phyloP scores from a whole-genome alignment of 2,888 invertebrate species.

The Hedychridium roseum region DNA sequence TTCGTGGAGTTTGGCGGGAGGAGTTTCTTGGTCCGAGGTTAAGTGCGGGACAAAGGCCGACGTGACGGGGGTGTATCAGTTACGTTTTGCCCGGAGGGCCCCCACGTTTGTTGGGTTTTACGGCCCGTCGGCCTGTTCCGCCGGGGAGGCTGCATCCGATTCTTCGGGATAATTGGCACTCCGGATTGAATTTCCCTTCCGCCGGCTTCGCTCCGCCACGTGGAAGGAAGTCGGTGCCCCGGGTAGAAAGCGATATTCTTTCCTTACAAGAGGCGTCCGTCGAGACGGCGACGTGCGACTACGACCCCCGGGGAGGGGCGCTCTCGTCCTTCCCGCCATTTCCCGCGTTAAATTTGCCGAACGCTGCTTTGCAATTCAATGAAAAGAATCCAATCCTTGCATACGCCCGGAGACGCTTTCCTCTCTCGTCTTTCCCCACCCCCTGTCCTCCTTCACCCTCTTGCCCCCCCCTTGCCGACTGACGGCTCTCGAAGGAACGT shows the following conservation, averaged over 20 bases:
- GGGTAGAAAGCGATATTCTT: conserved; percentile 30
- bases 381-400: conserved; percentile 41
- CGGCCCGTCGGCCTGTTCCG: too few species aligned
- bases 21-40: too few species aligned
- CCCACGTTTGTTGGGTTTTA: too few species aligned
- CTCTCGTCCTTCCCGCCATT: conserved; percentile 25
- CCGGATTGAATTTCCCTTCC: conserved; percentile 37
- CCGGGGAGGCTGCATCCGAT: conserved; percentile 38
- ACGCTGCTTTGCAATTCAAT: conserved; percentile 46
- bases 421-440: neutral
- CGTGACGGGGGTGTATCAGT: too few species aligned
- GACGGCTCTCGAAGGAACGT: conserved; percentile 8
- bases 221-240: conserved; percentile 6
- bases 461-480: conserved; percentile 8
- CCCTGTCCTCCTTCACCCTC: conserved; percentile 1
- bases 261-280: conserved; percentile 15
- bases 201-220: neutral
- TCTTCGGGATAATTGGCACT: conserved; percentile 42
- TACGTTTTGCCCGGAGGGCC: too few species aligned
- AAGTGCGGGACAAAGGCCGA: too few species aligned
- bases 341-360: conserved; percentile 40
- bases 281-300: conserved; percentile 20
- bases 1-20: too few species aligned
- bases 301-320: conserved; percentile 6
- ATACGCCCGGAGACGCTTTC: conserved; percentile 5